phyloP scores from a whole-genome alignment of 2,113 vertebrate genomes.

The Procavia capensis region DNA sequence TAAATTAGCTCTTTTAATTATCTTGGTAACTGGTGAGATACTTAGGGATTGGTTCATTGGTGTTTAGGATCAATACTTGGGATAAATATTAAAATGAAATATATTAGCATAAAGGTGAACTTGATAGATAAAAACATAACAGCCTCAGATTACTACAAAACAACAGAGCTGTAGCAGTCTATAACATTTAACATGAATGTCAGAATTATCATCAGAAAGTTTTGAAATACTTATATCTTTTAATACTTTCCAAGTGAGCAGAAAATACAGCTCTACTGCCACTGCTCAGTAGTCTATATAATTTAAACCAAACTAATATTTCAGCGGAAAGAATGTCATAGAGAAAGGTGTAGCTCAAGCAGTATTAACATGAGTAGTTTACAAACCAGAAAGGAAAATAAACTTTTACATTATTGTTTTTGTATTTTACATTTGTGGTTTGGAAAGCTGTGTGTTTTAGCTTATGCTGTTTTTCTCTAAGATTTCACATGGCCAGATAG shows the following conservation, averaged over 20 bases:
- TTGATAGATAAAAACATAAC: neutral
- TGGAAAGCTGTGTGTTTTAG: neutral
- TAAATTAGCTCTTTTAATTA: neutral
- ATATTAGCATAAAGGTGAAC: neutral
- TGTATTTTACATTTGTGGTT: neutral
- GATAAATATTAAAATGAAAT: conserved; percentile 21
- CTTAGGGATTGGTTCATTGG: neutral
- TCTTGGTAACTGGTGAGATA: neutral
- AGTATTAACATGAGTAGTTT: neutral
- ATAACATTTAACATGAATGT: too few species aligned
- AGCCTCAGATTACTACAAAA: neutral
- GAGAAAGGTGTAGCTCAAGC: neutral
- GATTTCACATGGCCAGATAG: neutral
- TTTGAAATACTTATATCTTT: conserved; percentile 15
- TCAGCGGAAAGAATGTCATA: neutral
- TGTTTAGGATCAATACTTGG: neutral
- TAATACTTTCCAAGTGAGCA: neutral
- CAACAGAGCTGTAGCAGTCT: neutral
- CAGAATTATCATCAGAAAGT: neutral
- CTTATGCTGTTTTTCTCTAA: neutral
- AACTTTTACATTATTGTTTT: neutral
- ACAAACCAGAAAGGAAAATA: conserved; percentile 43
- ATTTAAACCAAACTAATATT: neutral
- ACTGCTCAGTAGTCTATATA: neutral
- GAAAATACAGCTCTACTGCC: neutral